Evolutionary conservation across 2,888 invertebrate species (phyloP).

Genomic region (Scelioninae gen. 2): DNA sequence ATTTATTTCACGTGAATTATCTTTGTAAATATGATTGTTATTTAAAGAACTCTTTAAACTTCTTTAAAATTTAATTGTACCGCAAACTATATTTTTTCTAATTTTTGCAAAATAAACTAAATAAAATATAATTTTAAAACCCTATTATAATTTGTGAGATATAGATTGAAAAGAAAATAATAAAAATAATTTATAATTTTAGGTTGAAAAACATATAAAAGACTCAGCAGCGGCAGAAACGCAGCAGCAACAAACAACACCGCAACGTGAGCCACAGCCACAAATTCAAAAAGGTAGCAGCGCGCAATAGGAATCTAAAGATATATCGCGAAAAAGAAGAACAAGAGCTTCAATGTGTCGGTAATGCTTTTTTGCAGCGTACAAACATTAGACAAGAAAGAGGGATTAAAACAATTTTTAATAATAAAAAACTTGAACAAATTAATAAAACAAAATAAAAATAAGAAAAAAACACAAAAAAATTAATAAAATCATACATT

Average conservation of each 20-base stretch:
- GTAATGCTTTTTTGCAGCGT: conserved; percentile 48
- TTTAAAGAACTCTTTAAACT: too few relatives aligned
- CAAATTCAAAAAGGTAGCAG: conserved; percentile 72
- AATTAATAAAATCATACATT: conserved; percentile 19
- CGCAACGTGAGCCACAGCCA: conserved; percentile 66
- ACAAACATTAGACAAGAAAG: conserved; percentile 34
- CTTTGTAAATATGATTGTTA: too few relatives aligned
- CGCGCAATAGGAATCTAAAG: conserved; percentile 71
- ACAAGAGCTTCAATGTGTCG: conserved; percentile 52
- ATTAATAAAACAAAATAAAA: conserved; percentile 17
- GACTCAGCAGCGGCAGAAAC: conserved; percentile 69
- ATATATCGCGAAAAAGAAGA: conserved; percentile 59
- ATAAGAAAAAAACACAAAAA: conserved; percentile 20
- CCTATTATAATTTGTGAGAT: too few relatives aligned
- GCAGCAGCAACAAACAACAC: conserved; percentile 66
- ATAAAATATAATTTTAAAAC: too few relatives aligned
- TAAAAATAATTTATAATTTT: conserved; percentile 6
- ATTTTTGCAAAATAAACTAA: too few relatives aligned
- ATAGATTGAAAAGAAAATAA: too few relatives aligned
- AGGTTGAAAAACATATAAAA: conserved; percentile 74
- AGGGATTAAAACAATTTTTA: conserved; percentile 34
- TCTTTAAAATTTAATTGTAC: too few relatives aligned
- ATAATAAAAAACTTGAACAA: too few relatives aligned
- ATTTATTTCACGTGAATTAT: too few relatives aligned
- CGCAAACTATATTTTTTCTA: too few relatives aligned